Evolutionary conservation across 2,888 invertebrate species (phyloP).

Genomic region (Cheilosia urbana): DNA sequence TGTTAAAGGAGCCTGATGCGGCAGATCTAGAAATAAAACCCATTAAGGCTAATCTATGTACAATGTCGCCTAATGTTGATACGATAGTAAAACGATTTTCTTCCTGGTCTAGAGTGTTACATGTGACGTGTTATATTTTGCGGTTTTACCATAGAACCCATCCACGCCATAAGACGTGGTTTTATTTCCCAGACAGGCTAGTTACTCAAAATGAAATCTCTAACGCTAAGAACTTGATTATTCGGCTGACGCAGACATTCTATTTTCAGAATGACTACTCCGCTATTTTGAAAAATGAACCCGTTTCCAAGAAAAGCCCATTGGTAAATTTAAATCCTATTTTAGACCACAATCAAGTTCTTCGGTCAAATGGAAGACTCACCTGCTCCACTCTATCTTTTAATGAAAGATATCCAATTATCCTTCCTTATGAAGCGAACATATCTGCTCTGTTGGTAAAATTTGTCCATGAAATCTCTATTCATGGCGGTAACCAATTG

Average conservation of each 20-base stretch:
- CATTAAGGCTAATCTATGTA: not conserved
- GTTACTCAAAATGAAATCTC: not conserved
- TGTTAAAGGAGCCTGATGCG: not conserved
- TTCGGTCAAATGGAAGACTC: constrained; percentile 20
- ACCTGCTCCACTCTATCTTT: constrained; percentile 4
- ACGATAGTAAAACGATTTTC: not conserved
- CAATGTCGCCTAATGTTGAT: constrained; percentile 14
- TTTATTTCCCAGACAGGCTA: not conserved
- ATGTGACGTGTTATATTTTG: constrained; percentile 1
- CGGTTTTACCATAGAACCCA: constrained; percentile 10
- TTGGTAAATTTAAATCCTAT: not conserved
- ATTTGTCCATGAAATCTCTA: not conserved
- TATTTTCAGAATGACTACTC: too few species aligned
- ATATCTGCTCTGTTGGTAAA: not conserved
- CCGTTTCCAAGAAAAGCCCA: not conserved
- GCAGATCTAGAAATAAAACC: constrained; percentile 3
- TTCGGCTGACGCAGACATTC: not conserved
- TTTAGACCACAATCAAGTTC: not conserved
- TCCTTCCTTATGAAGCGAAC: constrained; percentile 13
- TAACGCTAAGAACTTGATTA: not conserved
- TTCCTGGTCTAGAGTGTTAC: not conserved
- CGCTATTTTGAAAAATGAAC: not conserved
- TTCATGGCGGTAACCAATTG: constrained; percentile 20
- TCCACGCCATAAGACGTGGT: not conserved
- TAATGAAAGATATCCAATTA: constrained; percentile 8